These are phyloP conservation scores for Eulemur mongoz DNA, from an alignment of 2,797 vertebrate species.

Conservation along the genomic window DNA sequence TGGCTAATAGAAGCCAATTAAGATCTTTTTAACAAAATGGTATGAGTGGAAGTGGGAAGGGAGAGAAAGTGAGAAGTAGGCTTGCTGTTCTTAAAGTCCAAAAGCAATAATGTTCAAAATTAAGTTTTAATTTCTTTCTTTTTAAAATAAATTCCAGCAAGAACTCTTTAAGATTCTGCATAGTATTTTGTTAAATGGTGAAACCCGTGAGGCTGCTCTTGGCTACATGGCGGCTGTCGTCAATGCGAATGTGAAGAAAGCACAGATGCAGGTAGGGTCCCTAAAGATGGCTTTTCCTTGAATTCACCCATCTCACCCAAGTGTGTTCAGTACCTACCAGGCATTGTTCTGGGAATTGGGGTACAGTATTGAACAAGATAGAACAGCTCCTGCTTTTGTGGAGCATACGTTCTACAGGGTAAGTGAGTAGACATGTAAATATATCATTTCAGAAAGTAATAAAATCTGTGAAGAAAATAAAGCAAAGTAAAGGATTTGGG, in stretches of 20 bases:
- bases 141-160: slow-evolving; percentile 87
- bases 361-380: not conserved
- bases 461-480: not conserved
- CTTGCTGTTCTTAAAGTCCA: not conserved
- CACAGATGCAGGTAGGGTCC: slow-evolving; percentile 95
- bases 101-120: not conserved
- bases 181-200: slow-evolving; percentile 95
- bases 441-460: rapidly evolving
- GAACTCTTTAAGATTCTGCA: slow-evolving; percentile 98
- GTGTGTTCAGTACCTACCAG: not conserved
- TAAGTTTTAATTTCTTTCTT: not conserved
- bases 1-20: not conserved
- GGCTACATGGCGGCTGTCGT: slow-evolving; percentile 97
- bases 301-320: not conserved
- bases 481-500: too few relatives aligned
- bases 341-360: not conserved
- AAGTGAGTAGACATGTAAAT: too few relatives aligned
- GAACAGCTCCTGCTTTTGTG: not conserved
- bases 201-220: slow-evolving; percentile 96
- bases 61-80: not conserved
- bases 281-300: rapidly evolving
- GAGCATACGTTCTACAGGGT: not conserved
- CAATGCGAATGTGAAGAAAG: slow-evolving; percentile 98
- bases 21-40: not conserved
- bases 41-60: not conserved